phyloP scores from a whole-genome alignment of 1,140 invertebrate genomes.

The Hylaeus anthracinus region DNA sequence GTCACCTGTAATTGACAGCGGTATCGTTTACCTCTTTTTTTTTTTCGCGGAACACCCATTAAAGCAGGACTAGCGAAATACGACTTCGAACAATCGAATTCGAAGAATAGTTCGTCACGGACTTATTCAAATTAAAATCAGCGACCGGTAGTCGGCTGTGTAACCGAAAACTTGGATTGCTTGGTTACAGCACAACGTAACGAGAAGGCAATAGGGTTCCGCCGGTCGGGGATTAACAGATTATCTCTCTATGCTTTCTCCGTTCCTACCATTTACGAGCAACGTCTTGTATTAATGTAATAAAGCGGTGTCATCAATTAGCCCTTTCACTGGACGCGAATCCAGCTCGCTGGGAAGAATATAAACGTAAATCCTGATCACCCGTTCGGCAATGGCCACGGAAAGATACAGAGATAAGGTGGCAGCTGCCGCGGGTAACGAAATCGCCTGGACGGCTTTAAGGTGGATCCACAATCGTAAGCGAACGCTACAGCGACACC shows the following conservation, averaged over 20 bases:
- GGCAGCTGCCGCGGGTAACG: conserved; percentile 13
- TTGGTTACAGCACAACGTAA: no score
- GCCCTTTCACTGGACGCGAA: not conserved
- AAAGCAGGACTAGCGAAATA: not conserved
- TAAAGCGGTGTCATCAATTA: conserved; percentile 13
- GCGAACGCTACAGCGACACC: no score
- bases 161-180: no score
- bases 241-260: not conserved
- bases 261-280: not conserved
- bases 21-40: not conserved
- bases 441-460: not conserved
- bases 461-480: not conserved
- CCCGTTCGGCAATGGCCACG: not conserved
- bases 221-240: not conserved
- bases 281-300: not conserved
- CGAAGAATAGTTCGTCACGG: no score
- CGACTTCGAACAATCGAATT: no score
- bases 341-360: not conserved
- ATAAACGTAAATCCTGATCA: conserved; percentile 1
- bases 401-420: conserved; percentile 16
- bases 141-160: no score
- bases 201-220: not conserved
- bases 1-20: not conserved
- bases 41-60: not conserved
- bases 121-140: no score